Evolutionary conservation across 2,113 vertebrate species (phyloP), one percentile per base, ranked within the genome.

Genomic region (Climacteris rufus): DNA sequence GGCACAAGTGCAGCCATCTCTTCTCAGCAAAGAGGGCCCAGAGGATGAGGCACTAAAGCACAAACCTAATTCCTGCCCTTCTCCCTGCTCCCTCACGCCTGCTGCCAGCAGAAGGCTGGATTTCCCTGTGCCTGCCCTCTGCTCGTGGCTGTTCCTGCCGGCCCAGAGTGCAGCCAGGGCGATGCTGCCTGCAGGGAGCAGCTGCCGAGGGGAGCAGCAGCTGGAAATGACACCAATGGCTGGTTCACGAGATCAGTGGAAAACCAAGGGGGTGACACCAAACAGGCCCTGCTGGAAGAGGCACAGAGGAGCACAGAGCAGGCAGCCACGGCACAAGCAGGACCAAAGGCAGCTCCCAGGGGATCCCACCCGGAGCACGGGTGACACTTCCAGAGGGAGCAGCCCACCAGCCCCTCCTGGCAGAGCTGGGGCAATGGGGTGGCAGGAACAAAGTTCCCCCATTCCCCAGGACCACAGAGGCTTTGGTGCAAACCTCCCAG

Each of bases 281-380:
- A 72, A 61, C 21, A 5, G 57, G 52, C 14, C 22, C 44, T 1
- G 5, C 61, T 23, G 56, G 30, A 54, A 47, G 65, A 61, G 45
- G 40, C 5, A 9, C 4, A 5, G 53, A n/a, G 69, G 31, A 85
- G 37, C 13, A 3, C 18, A 4, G 8, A 15, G 63, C 37, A 45
- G 17, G 49, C 64, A 88, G 60, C 23, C 27, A 56, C 3, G 1
- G 57, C n/a, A 37, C 21, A 2, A 37, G 72, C 13, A 4, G 44
- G 25, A 80, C 23, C 50, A 56, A 13, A 54, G 30, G 81, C 50
- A 39, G 37, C 5, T 64, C 17, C 53, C 35, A 4, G 0, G 8
- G 76, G 63, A 79, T 87, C 19, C 14, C 17, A 56, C 22, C 1
- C 0, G 0, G 44, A 59, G n/a, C 2, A 0, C 3, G 42, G 82